Base-by-base conservation (phyloP, 1,140 invertebrate species). In the Calosoma granatense region DNA sequence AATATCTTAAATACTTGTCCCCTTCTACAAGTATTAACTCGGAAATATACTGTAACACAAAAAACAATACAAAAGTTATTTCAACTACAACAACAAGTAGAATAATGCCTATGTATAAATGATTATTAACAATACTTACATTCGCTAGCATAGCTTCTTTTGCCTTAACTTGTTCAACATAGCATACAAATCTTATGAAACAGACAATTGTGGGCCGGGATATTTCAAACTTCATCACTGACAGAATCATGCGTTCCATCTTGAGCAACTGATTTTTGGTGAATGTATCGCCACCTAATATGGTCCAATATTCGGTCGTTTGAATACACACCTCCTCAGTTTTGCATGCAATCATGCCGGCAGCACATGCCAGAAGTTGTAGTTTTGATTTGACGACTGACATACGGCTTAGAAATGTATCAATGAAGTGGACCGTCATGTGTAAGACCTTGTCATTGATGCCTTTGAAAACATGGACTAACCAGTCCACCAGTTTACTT, bases 311-410 rank as follows among this genome's bases (percentile, higher is more conserved):
- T 2, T 72, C 74, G 19, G 83, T 71, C 60, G 81, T 78, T 43
- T 82, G 81, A 1, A 81, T 78, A 64, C 82, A 80, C 65, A 83
- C 79, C 69, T 86, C 84, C 70, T 86, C 83, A 64, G 80, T 83
- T 72, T 86, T 86, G 12, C 77, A 66, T 64, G 84, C 83, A 60
- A 87, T 74, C 66, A 85, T 79, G 77, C 86, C 81, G 2, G 80
- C 75, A 1, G 82, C 80, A 0, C 83, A 81, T 22, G 84, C 84
- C 23, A 86, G 77, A 14, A 87, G 67, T 68, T 87, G 84, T n/a
- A 87, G 71, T 67, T 85, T 85, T 19, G 74, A 73, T 56, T 78
- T 77, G 64, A 80, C 71, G 2, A 86, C 82, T 17, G 78, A 78
- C 78, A 85, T 83, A 56, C 76, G 71, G 14, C 78, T 81, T 2